Evolutionary conservation across 2,888 invertebrate species (phyloP).

Genomic region (Nemotelus nigrinus): DNA sequence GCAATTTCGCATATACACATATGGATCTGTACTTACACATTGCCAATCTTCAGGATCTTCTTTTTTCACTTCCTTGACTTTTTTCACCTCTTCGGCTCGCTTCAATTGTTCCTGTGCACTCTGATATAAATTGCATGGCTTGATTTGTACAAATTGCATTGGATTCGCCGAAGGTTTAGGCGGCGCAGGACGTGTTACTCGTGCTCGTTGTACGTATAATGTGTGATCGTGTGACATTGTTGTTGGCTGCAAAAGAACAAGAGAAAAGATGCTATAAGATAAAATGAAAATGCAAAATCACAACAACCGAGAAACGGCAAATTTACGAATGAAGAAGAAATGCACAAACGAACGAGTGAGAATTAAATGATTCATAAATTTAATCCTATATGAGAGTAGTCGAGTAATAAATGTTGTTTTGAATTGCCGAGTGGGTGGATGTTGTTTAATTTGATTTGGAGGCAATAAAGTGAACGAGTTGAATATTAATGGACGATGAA

Average conservation of each 20-base stretch:
- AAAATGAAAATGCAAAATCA: background rate
- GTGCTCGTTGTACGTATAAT: conserved; percentile 64
- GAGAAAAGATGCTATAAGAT: conserved; percentile 14
- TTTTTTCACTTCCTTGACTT: conserved; percentile 80
- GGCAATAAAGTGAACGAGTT: too few species aligned
- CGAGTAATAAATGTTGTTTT: too few species aligned
- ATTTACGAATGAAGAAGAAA: too few species aligned
- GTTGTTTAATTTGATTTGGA: too few species aligned
- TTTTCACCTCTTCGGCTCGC: conserved; percentile 85
- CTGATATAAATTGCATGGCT: conserved; percentile 86
- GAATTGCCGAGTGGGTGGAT: too few species aligned
- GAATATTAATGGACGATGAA: too few species aligned
- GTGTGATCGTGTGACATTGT: conserved; percentile 62
- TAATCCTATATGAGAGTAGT: background rate
- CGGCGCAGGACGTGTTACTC: conserved; percentile 78
- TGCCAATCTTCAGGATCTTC: conserved; percentile 93
- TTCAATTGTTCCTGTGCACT: conserved; percentile 86
- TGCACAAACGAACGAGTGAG: background rate
- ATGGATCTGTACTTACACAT: conserved; percentile 72
- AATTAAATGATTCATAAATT: conserved; percentile 9
- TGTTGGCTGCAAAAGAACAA: conserved; percentile 59
- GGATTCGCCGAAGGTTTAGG: conserved; percentile 87
- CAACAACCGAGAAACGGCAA: background rate
- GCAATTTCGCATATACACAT: too few species aligned
- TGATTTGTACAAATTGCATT: conserved; percentile 88